Conservation (phyloP, 2,888 invertebrate species). For the Agonopterix subpropinquella region DNA sequence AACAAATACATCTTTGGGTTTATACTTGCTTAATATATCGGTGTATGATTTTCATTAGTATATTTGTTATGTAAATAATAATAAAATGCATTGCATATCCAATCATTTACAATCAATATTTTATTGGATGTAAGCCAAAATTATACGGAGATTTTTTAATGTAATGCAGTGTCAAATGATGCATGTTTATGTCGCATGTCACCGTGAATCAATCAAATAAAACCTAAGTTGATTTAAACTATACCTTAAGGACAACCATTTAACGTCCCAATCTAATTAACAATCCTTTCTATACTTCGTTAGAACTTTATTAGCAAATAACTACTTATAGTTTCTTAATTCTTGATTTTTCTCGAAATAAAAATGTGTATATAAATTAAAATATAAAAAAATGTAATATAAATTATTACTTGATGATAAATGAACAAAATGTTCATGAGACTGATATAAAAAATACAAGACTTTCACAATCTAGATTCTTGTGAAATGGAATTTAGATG, state of each 20-base stretch:
- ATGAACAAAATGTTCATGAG: slow-evolving; percentile 41
- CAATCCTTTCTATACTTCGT: background rate
- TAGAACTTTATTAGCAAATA: background rate
- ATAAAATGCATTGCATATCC: slow-evolving; percentile 30
- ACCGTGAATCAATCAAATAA: too few species aligned
- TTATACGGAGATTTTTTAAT: background rate
- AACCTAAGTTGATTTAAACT: too few species aligned
- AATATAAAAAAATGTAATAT: slow-evolving; percentile 16
- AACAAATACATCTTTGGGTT: background rate
- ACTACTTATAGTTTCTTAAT: slow-evolving; percentile 5
- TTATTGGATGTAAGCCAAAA: background rate
- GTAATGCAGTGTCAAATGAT: background rate
- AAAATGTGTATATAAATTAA: slow-evolving; percentile 29
- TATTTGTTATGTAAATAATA: slow-evolving; percentile 21
- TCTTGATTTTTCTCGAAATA: slow-evolving; percentile 17
- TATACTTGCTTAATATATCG: background rate
- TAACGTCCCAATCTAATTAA: slow-evolving; percentile 2
- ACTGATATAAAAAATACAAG: slow-evolving; percentile 30
- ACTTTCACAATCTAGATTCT: background rate
- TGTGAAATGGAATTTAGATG: slow-evolving; percentile 5
- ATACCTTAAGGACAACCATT: background rate
- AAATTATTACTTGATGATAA: slow-evolving; percentile 33
- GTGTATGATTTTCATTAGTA: background rate
- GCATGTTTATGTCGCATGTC: background rate
- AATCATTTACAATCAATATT: slow-evolving; percentile 35